These are phyloP conservation scores for Tapera naevia DNA, from an alignment of 2,797 vertebrate genomes.

Conservation along the genomic window DNA sequence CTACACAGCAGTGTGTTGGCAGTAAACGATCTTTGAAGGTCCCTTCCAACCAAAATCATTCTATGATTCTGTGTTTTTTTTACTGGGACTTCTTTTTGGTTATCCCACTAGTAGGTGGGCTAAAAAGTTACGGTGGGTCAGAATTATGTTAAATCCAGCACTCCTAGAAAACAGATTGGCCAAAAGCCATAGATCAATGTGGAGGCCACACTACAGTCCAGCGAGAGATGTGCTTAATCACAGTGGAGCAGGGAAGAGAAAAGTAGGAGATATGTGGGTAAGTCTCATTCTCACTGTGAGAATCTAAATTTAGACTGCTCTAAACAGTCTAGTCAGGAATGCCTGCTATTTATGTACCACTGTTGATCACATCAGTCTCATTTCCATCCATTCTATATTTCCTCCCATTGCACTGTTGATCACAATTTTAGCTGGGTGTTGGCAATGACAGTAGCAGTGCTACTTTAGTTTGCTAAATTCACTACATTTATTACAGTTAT, in stretches of 20 bases:
- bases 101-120: neutral
- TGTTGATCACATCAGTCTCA: neutral
- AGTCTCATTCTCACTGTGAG: neutral
- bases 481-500: neutral
- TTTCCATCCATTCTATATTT: neutral
- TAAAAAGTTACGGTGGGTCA: too few species aligned
- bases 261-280: neutral
- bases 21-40: neutral
- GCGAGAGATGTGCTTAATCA: neutral
- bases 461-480: neutral
- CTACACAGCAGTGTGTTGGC: rapidly evolving
- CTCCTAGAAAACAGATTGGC: neutral
- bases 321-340: neutral
- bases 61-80: neutral
- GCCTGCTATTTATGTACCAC: neutral
- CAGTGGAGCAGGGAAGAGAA: neutral
- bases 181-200: neutral
- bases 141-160: neutral
- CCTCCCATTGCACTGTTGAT: neutral
- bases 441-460: neutral
- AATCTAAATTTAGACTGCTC: neutral
- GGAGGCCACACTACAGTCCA: neutral
- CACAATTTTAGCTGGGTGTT: neutral
- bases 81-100: neutral
- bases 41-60: neutral